phyloP scores from a whole-genome alignment of 1,140 invertebrate species.

The Polypedilum pembai region DNA sequence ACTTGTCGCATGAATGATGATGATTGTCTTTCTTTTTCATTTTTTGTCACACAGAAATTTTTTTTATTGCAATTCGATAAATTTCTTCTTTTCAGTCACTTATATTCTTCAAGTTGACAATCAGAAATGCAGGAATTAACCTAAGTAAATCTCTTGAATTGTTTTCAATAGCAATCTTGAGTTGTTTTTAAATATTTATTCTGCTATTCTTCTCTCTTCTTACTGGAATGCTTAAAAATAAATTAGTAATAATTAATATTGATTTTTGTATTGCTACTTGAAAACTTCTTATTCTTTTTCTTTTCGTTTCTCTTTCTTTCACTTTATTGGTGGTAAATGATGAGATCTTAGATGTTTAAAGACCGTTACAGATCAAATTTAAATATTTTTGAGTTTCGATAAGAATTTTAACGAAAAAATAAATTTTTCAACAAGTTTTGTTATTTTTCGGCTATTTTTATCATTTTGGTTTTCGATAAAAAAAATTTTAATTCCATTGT shows the following conservation, averaged over 20 bases:
- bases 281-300: not conserved
- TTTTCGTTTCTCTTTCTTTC: not conserved
- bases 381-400: too few relatives aligned
- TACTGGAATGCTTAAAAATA: not conserved
- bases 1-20: too few relatives aligned
- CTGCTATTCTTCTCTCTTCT: not conserved
- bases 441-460: too few relatives aligned
- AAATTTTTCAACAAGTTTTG: too few relatives aligned
- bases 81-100: not conserved
- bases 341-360: too few relatives aligned
- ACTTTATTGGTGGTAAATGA: slow-evolving; percentile 3
- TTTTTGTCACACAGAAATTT: too few relatives aligned
- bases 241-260: slow-evolving; percentile 28
- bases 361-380: too few relatives aligned
- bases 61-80: not conserved
- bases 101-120: not conserved
- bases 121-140: slow-evolving; percentile 6
- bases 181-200: slow-evolving; percentile 27
- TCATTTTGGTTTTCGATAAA: too few relatives aligned
- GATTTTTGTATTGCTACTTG: slow-evolving; percentile 6
- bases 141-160: slow-evolving; percentile 8
- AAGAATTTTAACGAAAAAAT: too few relatives aligned
- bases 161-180: slow-evolving; percentile 13
- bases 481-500: too few relatives aligned
- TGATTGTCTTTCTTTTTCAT: too few relatives aligned